Evolutionary conservation across 1,140 invertebrate species (phyloP).

Genomic region (Stegodyphus dumicola): DNA sequence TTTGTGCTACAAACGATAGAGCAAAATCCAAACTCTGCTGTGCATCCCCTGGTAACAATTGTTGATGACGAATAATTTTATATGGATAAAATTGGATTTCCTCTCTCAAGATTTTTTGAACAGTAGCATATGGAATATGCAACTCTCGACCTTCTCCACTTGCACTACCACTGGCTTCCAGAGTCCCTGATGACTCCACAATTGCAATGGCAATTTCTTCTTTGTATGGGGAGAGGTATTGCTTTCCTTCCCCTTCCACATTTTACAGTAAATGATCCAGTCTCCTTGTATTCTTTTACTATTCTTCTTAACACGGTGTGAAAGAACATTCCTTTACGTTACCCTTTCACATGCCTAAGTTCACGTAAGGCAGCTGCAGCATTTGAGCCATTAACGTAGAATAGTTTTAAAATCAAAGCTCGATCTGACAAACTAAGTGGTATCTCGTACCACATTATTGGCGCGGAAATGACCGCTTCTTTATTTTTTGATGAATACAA

Average conservation of each 20-base stretch:
- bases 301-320: neutral
- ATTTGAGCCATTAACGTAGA: neutral
- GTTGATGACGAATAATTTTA: neutral
- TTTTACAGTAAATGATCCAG: neutral
- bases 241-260: neutral
- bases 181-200: neutral
- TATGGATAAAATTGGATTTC: slow-evolving; percentile 6
- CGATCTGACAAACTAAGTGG: neutral
- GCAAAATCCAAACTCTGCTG: neutral
- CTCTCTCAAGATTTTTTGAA: slow-evolving; percentile 2
- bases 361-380: neutral
- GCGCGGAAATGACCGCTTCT: neutral
- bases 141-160: neutral
- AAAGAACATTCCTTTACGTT: neutral
- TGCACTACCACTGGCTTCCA: neutral
- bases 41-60: neutral
- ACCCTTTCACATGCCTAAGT: neutral
- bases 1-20: neutral
- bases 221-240: neutral
- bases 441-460: neutral
- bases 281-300: neutral
- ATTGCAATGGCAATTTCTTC: neutral
- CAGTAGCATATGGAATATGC: slow-evolving; percentile 6
- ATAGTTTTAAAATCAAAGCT: neutral
- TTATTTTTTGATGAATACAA: neutral